Percentiles rank a stretch among this genome's conserved stretches.
phyloP scores from a whole-genome alignment of 2,888 invertebrate species.

The Eulithis prunata region DNA sequence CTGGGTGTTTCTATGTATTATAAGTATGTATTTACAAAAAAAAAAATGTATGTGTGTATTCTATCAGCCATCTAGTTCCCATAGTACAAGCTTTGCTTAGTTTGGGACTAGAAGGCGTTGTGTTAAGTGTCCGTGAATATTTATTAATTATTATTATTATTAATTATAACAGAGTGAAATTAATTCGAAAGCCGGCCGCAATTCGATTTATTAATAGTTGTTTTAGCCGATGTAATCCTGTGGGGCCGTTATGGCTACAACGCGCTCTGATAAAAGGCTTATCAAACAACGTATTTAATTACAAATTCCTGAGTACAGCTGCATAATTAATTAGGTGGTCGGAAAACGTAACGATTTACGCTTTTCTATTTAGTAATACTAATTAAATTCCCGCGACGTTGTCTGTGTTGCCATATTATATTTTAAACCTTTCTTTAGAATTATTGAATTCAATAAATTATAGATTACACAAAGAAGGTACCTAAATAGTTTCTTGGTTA shows the following conservation, averaged over 20 bases:
- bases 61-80: too few relatives aligned
- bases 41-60: too few relatives aligned
- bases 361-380: slow-evolving; percentile 29
- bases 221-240: slow-evolving; percentile 65
- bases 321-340: slow-evolving; percentile 52
- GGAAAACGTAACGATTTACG: slow-evolving; percentile 30
- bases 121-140: too few relatives aligned
- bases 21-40: too few relatives aligned
- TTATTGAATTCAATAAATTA: too few relatives aligned
- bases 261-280: slow-evolving; percentile 64
- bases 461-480: too few relatives aligned
- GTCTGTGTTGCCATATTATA: background rate
- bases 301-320: slow-evolving; percentile 53
- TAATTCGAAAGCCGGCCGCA: slow-evolving; percentile 68
- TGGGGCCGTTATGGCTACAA: slow-evolving; percentile 52
- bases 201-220: slow-evolving; percentile 73
- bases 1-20: too few relatives aligned
- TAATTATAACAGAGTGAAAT: slow-evolving; percentile 54
- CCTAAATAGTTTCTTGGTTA: too few relatives aligned
- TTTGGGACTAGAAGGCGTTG: too few relatives aligned
- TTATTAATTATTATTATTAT: too few relatives aligned
- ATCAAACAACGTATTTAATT: slow-evolving; percentile 57
- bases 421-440: too few relatives aligned
- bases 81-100: too few relatives aligned
- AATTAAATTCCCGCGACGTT: background rate